phyloP scores from a whole-genome alignment of 1,140 invertebrate species.

The Ganaspis sp. region DNA sequence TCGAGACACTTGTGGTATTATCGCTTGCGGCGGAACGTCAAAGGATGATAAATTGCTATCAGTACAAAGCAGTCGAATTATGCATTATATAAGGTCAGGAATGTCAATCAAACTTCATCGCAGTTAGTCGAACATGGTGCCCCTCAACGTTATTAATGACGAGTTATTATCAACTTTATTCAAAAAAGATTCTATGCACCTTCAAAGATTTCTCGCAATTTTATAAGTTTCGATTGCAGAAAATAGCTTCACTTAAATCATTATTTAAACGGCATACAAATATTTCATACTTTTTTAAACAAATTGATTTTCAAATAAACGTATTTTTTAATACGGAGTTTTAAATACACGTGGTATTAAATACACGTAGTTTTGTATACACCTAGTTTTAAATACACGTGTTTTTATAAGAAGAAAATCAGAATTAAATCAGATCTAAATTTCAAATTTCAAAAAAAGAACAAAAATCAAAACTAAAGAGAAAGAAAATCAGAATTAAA shows the following conservation, averaged over 20 bases:
- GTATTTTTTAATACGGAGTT: too few species aligned
- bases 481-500: background rate
- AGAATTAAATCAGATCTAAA: too few species aligned
- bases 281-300: too few species aligned
- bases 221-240: background rate
- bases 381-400: too few species aligned
- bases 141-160: slow-evolving; percentile 47
- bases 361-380: too few species aligned
- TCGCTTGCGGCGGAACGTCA: slow-evolving; percentile 22
- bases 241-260: background rate
- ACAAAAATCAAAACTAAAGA: too few species aligned
- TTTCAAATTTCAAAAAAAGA: too few species aligned
- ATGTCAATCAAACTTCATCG: slow-evolving; percentile 46
- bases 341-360: too few species aligned
- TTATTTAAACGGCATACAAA: too few species aligned
- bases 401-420: too few species aligned
- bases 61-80: background rate
- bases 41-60: slow-evolving; percentile 44
- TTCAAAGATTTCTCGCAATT: background rate
- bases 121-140: slow-evolving; percentile 36
- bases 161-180: slow-evolving; percentile 37
- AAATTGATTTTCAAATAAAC: too few species aligned
- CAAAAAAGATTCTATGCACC: background rate
- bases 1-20: background rate
- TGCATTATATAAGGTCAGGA: slow-evolving; percentile 37